A percentile compares a stretch with the other conserved stretches of the same genome.
phyloP scores from a whole-genome alignment of 1,140 invertebrate species.

The Zaprionus davidi region DNA sequence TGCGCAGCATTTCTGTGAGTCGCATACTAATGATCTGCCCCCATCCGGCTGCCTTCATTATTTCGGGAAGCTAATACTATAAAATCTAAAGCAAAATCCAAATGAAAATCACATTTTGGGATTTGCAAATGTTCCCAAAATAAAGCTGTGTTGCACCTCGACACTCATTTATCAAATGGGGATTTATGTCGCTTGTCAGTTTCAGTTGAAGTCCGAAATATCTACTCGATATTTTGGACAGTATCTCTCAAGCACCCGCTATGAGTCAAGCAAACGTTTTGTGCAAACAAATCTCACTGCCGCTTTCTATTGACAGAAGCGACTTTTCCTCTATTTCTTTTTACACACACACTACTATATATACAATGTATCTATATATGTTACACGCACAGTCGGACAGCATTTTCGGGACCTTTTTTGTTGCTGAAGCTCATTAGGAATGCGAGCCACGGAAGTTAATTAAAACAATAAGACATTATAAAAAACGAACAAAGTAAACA shows the following conservation, averaged over 20 bases:
- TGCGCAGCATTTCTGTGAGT: conserved; percentile 68
- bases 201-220: conserved; percentile 18
- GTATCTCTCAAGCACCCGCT: conserved; percentile 2
- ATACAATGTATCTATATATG: conserved; percentile 1
- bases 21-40: conserved; percentile 54
- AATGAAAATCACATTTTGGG: conserved; percentile 60
- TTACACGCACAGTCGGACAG: neutral
- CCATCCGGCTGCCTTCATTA: conserved; percentile 21
- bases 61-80: conserved; percentile 34
- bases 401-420: conserved; percentile 51
- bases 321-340: conserved; percentile 34
- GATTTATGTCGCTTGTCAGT: conserved; percentile 58
- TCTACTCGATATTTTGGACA: neutral
- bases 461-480: conserved; percentile 66
- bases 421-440: conserved; percentile 61
- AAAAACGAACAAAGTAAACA: conserved; percentile 44
- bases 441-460: conserved; percentile 67
- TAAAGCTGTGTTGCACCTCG: conserved; percentile 45
- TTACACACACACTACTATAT: neutral
- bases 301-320: conserved; percentile 45
- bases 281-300: conserved; percentile 19
- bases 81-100: conserved; percentile 57
- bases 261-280: conserved; percentile 25
- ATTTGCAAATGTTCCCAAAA: conserved; percentile 47
- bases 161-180: conserved; percentile 56